Evolutionary conservation across 2,888 invertebrate genomes (phyloP).

Genomic region (Campoletis raptor): DNA sequence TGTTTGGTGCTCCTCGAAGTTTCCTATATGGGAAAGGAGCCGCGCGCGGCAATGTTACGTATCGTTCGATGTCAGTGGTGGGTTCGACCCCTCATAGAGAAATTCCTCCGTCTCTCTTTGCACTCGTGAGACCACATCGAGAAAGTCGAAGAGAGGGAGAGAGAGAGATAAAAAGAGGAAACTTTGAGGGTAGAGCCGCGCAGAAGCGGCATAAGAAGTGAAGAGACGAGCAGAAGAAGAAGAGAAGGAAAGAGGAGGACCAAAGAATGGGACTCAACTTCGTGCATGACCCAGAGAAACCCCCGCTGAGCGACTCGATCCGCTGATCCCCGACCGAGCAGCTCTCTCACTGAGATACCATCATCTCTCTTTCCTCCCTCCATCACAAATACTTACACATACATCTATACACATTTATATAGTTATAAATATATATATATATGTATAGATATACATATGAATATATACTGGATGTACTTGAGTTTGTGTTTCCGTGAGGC

Average conservation of each 20-base stretch:
- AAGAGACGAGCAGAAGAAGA: slow-evolving; percentile 40
- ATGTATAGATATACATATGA: slow-evolving; percentile 1
- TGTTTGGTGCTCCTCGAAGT: slow-evolving; percentile 12
- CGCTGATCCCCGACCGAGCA: slow-evolving; percentile 84
- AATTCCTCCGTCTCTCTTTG: slow-evolving; percentile 65
- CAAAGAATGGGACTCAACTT: slow-evolving; percentile 82
- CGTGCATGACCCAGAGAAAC: slow-evolving; percentile 84
- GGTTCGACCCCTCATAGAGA: slow-evolving; percentile 82
- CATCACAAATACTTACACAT: slow-evolving; percentile 13
- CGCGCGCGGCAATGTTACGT: slow-evolving; percentile 76
- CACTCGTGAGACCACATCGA: neutral
- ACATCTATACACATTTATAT: slow-evolving; percentile 3
- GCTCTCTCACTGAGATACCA: slow-evolving; percentile 81
- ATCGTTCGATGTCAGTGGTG: slow-evolving; percentile 81
- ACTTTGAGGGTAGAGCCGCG: slow-evolving; percentile 58
- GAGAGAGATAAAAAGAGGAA: slow-evolving; percentile 59
- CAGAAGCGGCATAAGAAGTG: slow-evolving; percentile 46
- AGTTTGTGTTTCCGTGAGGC: slow-evolving; percentile 50
- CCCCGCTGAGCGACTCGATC: slow-evolving; percentile 84
- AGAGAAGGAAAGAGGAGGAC: slow-evolving; percentile 61
- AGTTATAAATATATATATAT: slow-evolving; percentile 7
- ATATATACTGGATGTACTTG: slow-evolving; percentile 49
- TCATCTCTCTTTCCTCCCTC: slow-evolving; percentile 77
- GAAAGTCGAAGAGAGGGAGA: slow-evolving; percentile 49
- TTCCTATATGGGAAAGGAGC: slow-evolving; percentile 27